Conservation (phyloP, 92 coral and sea anemone genomes). For the Metridium senile region DNA sequence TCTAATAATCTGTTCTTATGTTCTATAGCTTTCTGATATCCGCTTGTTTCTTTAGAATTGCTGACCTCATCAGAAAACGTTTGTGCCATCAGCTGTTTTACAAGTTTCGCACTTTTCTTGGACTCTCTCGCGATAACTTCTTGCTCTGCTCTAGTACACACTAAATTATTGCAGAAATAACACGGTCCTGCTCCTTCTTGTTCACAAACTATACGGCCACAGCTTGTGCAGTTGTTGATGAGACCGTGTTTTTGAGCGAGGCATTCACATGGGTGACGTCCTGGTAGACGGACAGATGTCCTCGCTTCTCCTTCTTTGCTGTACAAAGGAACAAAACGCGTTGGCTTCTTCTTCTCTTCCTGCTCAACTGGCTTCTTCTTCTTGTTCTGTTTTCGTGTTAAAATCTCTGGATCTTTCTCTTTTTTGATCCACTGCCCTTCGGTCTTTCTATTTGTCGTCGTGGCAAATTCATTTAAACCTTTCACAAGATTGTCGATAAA, state of each 20-base stretch:
- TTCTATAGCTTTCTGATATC: slow-evolving; percentile 80
- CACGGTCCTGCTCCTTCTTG: slow-evolving; percentile 99
- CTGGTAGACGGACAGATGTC: slow-evolving; percentile 88
- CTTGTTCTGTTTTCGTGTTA: slow-evolving; percentile 17
- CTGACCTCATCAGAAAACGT: slow-evolving; percentile 42
- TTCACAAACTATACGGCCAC: slow-evolving; percentile 93
- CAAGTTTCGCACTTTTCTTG: slow-evolving; percentile 83
- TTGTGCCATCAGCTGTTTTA: slow-evolving; percentile 75
- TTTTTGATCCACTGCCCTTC: slow-evolving; percentile 27
- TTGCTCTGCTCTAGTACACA: slow-evolving; percentile 84
- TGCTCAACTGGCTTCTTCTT: slow-evolving; percentile 49
- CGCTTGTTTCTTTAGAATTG: slow-evolving; percentile 39
- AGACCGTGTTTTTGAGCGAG: slow-evolving; percentile 88
- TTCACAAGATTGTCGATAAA: slow-evolving; percentile 54
- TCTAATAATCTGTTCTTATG: slow-evolving; percentile 90
- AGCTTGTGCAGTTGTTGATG: slow-evolving; percentile 84
- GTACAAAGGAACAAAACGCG: slow-evolving; percentile 85
- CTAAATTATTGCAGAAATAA: slow-evolving; percentile 93
- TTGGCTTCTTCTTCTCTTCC: slow-evolving; percentile 70
- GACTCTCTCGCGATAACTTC: slow-evolving; percentile 88
- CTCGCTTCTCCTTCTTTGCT: slow-evolving; percentile 92
- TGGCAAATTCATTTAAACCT: slow-evolving; percentile 13
- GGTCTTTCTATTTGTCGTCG: background rate
- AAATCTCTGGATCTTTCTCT: slow-evolving; percentile 2
- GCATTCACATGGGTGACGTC: slow-evolving; percentile 96